Percentiles rank a stretch among this genome's conserved stretches.
Conservation (phyloP, 2,113 vertebrate genomes). For the Amazona guildingii region DNA sequence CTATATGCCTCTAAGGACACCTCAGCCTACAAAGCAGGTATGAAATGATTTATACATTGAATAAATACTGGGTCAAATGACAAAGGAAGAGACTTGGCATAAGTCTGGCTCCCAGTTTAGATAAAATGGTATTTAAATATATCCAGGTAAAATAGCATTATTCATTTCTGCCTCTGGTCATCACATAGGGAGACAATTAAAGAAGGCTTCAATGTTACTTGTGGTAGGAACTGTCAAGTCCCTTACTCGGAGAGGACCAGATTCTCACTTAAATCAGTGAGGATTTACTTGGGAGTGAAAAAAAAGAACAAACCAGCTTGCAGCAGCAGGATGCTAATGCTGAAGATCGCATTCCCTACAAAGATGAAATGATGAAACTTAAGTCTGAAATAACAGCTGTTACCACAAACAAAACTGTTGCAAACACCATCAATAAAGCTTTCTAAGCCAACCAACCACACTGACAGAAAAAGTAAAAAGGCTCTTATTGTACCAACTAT, state of each 20-base stretch:
- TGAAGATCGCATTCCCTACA: background rate
- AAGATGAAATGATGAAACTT: conserved; percentile 19
- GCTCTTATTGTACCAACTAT: conserved; percentile 5
- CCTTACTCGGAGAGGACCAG: background rate
- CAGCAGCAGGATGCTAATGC: background rate
- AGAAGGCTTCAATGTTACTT: background rate
- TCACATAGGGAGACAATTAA: background rate
- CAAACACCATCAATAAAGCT: conserved; percentile 47
- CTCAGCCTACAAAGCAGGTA: background rate
- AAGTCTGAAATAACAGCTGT: conserved; percentile 42
- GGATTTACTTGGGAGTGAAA: background rate
- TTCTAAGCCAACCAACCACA: conserved; percentile 20
- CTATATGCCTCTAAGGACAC: background rate
- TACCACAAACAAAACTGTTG: conserved; percentile 8
- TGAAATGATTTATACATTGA: background rate
- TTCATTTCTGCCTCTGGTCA: background rate
- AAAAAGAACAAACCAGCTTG: background rate
- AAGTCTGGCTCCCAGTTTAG: background rate
- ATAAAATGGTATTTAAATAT: background rate
- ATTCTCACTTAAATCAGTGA: background rate
- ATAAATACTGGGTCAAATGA: background rate
- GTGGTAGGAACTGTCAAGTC: background rate
- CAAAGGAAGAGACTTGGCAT: background rate
- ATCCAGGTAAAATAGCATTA: background rate
- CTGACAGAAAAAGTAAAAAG: background rate